phyloP scores from a whole-genome alignment of 2,113 vertebrate species.

The Oreochromis spilurus region DNA sequence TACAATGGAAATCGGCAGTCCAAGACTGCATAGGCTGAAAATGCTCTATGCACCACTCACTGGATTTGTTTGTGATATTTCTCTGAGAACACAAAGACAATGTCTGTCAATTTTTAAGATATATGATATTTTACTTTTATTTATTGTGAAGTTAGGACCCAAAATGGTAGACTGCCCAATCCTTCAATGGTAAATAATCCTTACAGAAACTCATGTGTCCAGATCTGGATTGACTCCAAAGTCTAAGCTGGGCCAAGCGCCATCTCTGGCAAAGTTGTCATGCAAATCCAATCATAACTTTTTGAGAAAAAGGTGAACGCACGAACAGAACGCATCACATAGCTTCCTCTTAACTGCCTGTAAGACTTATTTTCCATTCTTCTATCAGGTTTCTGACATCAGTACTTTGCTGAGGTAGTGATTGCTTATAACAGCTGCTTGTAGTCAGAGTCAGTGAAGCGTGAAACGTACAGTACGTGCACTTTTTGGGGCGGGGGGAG shows the following conservation, averaged over 20 bases:
- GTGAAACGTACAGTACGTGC: neutral
- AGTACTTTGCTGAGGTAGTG: neutral
- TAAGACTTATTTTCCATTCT: neutral
- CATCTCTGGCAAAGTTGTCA: neutral
- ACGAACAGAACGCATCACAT: neutral
- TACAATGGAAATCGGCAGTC: neutral
- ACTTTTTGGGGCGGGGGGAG: neutral
- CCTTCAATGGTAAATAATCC: neutral
- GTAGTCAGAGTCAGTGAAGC: neutral
- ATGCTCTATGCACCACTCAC: neutral
- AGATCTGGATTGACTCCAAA: neutral
- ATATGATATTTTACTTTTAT: neutral
- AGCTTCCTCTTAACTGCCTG: neutral
- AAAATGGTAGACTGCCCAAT: neutral
- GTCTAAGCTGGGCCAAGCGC: neutral
- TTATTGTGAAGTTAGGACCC: neutral
- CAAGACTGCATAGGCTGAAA: neutral
- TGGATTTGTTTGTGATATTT: neutral
- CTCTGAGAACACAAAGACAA: neutral
- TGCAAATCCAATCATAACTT: neutral
- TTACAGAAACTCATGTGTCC: neutral
- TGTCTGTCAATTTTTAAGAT: neutral
- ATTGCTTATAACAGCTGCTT: conserved; percentile 22
- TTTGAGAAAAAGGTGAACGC: neutral
- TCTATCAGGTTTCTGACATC: neutral